These are phyloP conservation scores for Paramacrobiotus metropolitanus DNA, from an alignment of 1,140 invertebrate species.

Conservation along the genomic window DNA sequence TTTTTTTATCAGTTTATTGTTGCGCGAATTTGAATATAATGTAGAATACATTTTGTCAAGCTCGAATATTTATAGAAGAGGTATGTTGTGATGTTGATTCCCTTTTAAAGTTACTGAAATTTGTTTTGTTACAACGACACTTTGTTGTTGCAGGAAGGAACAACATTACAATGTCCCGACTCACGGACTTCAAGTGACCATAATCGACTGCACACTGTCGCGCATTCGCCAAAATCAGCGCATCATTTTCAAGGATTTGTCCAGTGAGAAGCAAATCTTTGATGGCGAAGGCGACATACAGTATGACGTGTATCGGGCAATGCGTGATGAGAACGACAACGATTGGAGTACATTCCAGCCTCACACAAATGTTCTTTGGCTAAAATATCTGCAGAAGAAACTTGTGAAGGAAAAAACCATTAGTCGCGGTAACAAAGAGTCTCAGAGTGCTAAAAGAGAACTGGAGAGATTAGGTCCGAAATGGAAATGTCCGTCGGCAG, in stretches of 20 bases:
- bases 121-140: neutral
- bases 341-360: slow-evolving; percentile 55
- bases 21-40: too few relatives aligned
- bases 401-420: neutral
- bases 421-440: neutral
- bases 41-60: neutral
- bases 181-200: slow-evolving; percentile 34
- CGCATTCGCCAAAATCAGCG: slow-evolving; percentile 38
- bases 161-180: slow-evolving; percentile 24
- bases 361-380: slow-evolving; percentile 63
- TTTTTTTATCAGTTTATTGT: too few relatives aligned
- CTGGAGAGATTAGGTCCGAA: too few relatives aligned
- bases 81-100: neutral
- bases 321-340: slow-evolving; percentile 28
- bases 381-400: slow-evolving; percentile 40
- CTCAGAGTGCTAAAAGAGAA: too few relatives aligned
- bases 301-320: slow-evolving; percentile 73
- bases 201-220: slow-evolving; percentile 83
- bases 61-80: neutral
- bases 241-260: slow-evolving; percentile 52
- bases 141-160: neutral
- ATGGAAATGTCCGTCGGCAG: too few relatives aligned
- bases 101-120: neutral
- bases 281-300: slow-evolving; percentile 47
- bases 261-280: slow-evolving; percentile 53